These are phyloP conservation scores for Cryptosula pallasiana DNA, from an alignment of 2,888 invertebrate species.

Conservation along the genomic window DNA sequence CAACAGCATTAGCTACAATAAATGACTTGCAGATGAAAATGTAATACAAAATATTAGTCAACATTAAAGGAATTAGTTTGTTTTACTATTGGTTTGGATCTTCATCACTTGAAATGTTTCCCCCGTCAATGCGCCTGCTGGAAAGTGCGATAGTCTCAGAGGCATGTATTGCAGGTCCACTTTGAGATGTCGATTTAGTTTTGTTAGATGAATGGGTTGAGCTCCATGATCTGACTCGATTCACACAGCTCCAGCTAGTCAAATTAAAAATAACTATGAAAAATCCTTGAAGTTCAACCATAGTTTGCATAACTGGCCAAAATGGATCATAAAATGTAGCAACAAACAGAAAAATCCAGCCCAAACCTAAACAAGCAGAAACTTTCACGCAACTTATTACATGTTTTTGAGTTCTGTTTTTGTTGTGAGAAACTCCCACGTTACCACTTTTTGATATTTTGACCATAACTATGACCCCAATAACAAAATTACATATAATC, in stretches of 20 bases:
- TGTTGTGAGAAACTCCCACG: neutral
- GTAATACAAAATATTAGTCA: too few species aligned
- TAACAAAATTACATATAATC: neutral
- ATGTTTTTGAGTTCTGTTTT: neutral
- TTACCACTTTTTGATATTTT: neutral
- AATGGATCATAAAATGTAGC: neutral
- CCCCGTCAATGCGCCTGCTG: too few species aligned
- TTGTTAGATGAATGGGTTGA: too few species aligned
- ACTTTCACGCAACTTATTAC: neutral
- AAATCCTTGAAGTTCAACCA: neutral
- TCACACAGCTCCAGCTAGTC: constrained; percentile 9
- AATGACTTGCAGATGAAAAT: too few species aligned
- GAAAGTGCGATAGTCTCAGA: too few species aligned
- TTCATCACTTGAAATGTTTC: too few species aligned
- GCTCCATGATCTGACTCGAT: neutral
- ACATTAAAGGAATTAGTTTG: too few species aligned
- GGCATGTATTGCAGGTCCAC: too few species aligned
- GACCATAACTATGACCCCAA: neutral
- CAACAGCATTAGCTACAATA: too few species aligned
- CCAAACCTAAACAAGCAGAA: constrained; percentile 4
- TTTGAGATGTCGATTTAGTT: too few species aligned
- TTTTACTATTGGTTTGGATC: too few species aligned
- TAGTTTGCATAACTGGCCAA: neutral
- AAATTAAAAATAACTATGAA: neutral
- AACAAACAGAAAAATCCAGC: constrained; percentile 4